These are phyloP conservation scores for Luscinia megarhynchos DNA, from an alignment of 2,797 vertebrate species.

Conservation along the genomic window DNA sequence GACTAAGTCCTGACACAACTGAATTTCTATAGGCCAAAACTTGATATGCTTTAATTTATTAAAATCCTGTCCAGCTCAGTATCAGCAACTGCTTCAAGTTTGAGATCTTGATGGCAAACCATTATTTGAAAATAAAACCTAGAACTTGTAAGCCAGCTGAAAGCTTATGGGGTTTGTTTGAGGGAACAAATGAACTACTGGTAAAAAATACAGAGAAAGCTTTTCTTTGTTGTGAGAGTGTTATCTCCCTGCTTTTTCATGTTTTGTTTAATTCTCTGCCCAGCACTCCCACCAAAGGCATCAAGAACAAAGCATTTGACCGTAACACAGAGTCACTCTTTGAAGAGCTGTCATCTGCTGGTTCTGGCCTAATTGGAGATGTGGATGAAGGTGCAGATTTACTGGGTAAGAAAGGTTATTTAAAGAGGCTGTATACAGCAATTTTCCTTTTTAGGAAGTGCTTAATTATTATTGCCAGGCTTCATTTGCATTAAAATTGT, in stretches of 20 bases:
- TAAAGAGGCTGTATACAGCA: not conserved
- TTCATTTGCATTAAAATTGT: conserved; percentile 25
- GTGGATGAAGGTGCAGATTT: conserved; percentile 97
- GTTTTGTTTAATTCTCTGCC: conserved; percentile 27
- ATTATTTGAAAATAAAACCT: not conserved
- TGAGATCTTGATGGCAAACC: not conserved
- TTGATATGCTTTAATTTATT: not conserved
- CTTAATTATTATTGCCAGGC: conserved; percentile 14
- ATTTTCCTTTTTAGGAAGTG: not conserved
- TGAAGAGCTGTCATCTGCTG: conserved; percentile 95
- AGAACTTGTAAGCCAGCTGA: not conserved
- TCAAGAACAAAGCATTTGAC: conserved; percentile 93
- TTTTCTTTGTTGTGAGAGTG: not conserved
- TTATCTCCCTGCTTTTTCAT: not conserved
- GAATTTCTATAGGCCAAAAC: not conserved
- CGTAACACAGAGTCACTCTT: conserved; percentile 98
- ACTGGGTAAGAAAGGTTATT: conserved; percentile 84
- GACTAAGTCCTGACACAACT: not conserved
- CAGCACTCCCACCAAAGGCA: conserved; percentile 93
- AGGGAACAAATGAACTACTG: not conserved
- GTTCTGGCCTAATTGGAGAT: conserved; percentile 93
- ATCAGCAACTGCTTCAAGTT: not conserved
- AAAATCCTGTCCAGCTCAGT: not conserved
- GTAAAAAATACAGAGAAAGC: not conserved
- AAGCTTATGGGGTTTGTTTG: not conserved